phyloP scores from a whole-genome alignment of 2,797 vertebrate species.

The Somateria mollissima region DNA sequence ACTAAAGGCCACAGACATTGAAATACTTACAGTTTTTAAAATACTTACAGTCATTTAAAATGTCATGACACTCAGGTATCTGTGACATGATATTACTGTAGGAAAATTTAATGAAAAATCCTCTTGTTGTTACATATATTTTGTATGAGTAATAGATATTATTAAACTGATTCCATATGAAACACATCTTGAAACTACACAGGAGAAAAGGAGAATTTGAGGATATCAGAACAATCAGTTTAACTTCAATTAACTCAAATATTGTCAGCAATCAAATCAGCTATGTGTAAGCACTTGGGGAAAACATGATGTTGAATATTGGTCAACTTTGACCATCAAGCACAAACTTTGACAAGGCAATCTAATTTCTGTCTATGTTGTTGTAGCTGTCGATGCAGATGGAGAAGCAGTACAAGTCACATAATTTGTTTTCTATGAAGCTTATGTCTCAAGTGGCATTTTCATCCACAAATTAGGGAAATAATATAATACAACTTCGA shows the following conservation, averaged over 20 bases:
- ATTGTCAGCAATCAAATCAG: neutral
- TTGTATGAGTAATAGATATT: neutral
- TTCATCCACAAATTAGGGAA: neutral
- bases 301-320: neutral
- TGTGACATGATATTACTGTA: neutral
- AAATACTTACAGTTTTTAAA: neutral
- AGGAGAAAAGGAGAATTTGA: neutral
- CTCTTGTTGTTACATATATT: neutral
- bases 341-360: neutral
- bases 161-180: neutral
- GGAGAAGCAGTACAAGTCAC: neutral
- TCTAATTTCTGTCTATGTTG: neutral
- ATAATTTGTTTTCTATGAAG: neutral
- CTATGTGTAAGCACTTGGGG: neutral
- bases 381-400: neutral
- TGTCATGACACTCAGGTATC: neutral
- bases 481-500: neutral
- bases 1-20: neutral
- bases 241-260: neutral
- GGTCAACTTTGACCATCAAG: neutral
- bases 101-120: neutral
- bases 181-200: neutral
- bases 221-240: neutral
- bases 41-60: neutral
- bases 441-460: neutral